These are phyloP conservation scores for Leptosomus discolor DNA, from an alignment of 2,113 vertebrate species.

Conservation along the genomic window DNA sequence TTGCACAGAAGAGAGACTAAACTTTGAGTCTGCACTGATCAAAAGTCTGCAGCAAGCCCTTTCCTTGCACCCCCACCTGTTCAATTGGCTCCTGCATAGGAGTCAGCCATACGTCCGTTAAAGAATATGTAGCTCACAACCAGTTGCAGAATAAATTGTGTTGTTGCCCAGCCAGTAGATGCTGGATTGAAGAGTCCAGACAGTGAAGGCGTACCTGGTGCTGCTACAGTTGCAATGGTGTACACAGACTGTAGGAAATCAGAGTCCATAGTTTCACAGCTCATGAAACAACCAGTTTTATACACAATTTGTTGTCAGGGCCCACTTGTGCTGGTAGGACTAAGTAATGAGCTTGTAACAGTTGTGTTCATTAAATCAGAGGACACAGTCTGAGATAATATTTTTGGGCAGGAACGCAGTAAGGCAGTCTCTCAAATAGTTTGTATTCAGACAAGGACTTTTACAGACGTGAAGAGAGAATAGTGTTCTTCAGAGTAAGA, in stretches of 20 bases:
- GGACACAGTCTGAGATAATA: neutral
- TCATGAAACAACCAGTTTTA: neutral
- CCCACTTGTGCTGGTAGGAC: neutral
- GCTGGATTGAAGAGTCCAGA: neutral
- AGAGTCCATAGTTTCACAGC: neutral
- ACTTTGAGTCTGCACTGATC: neutral
- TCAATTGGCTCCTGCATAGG: neutral
- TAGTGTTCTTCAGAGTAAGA: neutral
- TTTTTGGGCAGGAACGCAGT: neutral
- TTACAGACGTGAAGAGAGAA: neutral
- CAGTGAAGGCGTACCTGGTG: neutral
- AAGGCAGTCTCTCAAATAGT: neutral
- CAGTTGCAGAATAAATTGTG: neutral
- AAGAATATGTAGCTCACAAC: neutral
- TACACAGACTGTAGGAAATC: neutral
- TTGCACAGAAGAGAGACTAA: neutral
- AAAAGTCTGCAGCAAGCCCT: neutral
- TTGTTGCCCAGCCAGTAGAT: neutral
- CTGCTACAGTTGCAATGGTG: neutral
- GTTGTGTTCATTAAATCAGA: neutral
- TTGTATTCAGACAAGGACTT: neutral
- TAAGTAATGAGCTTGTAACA: neutral
- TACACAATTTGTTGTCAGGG: neutral
- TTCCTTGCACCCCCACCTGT: neutral
- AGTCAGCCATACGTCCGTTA: neutral